Evolutionary conservation across 2,797 vertebrate genomes (phyloP), one percentile per base, ranked within the genome.

Genomic region (Uromys caudimaculatus): DNA sequence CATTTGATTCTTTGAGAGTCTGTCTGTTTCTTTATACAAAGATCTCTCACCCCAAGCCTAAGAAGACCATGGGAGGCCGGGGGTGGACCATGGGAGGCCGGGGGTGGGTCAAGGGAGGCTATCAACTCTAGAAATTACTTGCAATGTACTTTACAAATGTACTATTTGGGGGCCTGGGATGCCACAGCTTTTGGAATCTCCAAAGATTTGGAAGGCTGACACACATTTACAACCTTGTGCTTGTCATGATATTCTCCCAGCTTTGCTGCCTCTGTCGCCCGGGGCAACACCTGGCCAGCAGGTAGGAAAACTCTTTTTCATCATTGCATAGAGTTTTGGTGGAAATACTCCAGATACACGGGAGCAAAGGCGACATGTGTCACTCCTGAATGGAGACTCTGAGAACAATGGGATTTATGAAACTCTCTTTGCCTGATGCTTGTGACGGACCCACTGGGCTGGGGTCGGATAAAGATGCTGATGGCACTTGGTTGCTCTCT

Each of bases 391-490:
- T 41, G 52, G 67, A 75, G 71, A 11, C 32, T 82, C 35, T 38
- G 16, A 64, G 32, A 32, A 6, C 19, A 27, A 4, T 2, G 27
- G 23, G n/a, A 32, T 52, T 58, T 35, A 21, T 3, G 52, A 11
- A 2, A 10, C 11, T 52, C 78, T 54, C 21, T 4, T 21, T 69
- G 35, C 17, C 35, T 77, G 23, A 13, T 60, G 41, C 54, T 64
- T 14, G 24, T 21, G 47, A 54, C 47, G 7, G 14, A 6, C 19
- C 41, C 52, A 60, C 50, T 32, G 32, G 35, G 24, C 24, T 56
- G 47, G 12, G 17, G 29, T 27, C 0, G 0, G 35, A 35, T 1
- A 13, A 56, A 38, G 10, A 62, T 23, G 6, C 12, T 7, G 12
- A 2, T 21, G 41, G 3, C 3, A 12, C 3, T 6, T 84, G 60